Conservation (phyloP, 1,140 invertebrate genomes). For the Microvelia longipes region DNA sequence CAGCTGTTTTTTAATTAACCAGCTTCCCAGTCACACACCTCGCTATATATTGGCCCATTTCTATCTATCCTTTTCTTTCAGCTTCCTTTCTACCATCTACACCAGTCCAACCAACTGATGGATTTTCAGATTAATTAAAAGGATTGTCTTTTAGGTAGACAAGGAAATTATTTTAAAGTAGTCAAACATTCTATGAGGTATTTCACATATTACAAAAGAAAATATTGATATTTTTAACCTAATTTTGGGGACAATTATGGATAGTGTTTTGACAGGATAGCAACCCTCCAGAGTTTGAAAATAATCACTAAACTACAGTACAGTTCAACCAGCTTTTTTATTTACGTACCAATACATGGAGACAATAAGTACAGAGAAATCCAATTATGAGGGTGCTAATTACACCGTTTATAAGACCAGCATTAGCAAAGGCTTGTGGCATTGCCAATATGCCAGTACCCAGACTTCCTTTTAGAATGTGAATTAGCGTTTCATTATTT, state of each 20-base stretch:
- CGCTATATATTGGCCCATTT: too few species aligned
- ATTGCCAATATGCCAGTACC: conserved; percentile 70
- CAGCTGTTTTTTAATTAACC: too few species aligned
- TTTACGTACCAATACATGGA: conserved; percentile 50
- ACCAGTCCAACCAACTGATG: too few species aligned
- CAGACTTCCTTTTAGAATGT: conserved; percentile 53
- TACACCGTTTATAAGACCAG: conserved; percentile 45
- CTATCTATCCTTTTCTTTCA: too few species aligned
- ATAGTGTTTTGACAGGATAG: too few species aligned
- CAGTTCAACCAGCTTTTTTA: too few species aligned
- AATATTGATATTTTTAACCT: not conserved
- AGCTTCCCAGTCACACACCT: too few species aligned
- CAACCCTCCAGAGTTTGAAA: too few species aligned
- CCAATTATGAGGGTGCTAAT: conserved; percentile 42
- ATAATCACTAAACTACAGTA: too few species aligned
- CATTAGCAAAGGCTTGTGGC: conserved; percentile 54
- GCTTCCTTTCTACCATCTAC: too few species aligned
- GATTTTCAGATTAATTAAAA: too few species aligned
- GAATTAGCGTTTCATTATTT: conserved; percentile 47
- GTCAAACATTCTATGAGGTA: not conserved
- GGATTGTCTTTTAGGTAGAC: too few species aligned
- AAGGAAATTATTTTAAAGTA: not conserved
- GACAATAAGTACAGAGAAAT: conserved; percentile 44
- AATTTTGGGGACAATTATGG: not conserved
- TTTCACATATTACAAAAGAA: not conserved